These are phyloP conservation scores for Luidia sarsii DNA, from an alignment of 53 echinoderm and acorn worm species.

Conservation along the genomic window DNA sequence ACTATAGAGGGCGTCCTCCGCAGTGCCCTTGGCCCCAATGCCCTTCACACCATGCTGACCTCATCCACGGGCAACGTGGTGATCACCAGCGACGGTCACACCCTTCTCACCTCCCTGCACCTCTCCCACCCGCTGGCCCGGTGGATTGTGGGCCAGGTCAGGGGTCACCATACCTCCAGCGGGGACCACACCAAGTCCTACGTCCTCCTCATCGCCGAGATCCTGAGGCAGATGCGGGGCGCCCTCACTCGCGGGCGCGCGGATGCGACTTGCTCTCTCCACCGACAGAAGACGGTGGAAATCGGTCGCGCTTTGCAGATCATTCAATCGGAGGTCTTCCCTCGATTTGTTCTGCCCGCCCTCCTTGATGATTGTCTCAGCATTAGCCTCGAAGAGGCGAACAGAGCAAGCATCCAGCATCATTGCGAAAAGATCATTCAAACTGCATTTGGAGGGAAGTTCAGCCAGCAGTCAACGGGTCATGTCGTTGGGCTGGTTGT, in stretches of 20 bases:
- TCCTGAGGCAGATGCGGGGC: constrained; percentile 49
- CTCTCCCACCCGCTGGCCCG: constrained; percentile 72
- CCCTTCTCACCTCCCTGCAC: constrained; percentile 61
- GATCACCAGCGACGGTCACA: constrained; percentile 69
- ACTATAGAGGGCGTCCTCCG: constrained; percentile 51
- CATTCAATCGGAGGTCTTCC: constrained; percentile 30
- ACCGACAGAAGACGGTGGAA: constrained; percentile 12
- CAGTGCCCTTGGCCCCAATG: constrained; percentile 67
- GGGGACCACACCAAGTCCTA: constrained; percentile 67
- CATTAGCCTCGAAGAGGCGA: constrained; percentile 1
- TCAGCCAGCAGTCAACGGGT: constrained; percentile 24
- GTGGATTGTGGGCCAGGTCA: constrained; percentile 58
- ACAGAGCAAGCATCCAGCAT: constrained; percentile 4
- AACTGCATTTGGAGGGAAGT: constrained; percentile 58
- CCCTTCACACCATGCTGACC: constrained; percentile 66
- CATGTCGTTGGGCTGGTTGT: constrained; percentile 42
- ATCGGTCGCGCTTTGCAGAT: constrained; percentile 32
- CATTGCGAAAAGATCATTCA: constrained; percentile 36
- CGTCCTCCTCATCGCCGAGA: constrained; percentile 46
- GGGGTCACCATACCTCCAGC: constrained; percentile 37
- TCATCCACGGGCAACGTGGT: constrained; percentile 63
- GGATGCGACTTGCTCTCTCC: background rate
- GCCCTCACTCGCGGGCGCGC: background rate
- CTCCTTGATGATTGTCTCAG: constrained; percentile 23
- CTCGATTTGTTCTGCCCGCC: constrained; percentile 32